phyloP scores from a whole-genome alignment of 2,113 vertebrate species.

The Cochlearius cochlearius region DNA sequence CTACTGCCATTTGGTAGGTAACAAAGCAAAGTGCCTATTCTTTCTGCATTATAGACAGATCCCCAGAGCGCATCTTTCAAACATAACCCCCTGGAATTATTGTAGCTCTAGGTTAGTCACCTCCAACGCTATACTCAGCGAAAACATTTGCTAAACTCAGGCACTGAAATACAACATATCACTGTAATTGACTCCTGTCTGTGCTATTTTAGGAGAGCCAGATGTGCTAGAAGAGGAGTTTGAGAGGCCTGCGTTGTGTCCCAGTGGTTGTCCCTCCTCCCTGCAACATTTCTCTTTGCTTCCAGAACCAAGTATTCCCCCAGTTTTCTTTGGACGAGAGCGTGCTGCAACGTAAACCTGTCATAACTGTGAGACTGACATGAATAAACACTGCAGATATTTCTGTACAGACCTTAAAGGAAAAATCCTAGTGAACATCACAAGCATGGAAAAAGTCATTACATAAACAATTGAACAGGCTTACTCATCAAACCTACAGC shows the following conservation, averaged over 20 bases:
- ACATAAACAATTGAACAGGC: not conserved
- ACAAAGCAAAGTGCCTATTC: not conserved
- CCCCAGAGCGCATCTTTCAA: not conserved
- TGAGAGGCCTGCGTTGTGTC: not conserved
- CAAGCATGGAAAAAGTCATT: not conserved
- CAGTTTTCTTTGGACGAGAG: not conserved
- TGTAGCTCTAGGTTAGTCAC: not conserved
- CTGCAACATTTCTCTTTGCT: not conserved
- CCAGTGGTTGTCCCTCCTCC: not conserved
- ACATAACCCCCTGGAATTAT: not conserved
- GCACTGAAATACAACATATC: not conserved
- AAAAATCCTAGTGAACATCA: not conserved
- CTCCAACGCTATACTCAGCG: not conserved
- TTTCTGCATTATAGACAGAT: not conserved
- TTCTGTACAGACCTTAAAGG: not conserved
- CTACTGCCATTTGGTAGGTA: not conserved
- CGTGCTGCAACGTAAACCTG: not conserved
- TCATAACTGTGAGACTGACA: conserved; percentile 6
- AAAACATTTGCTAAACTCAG: not conserved
- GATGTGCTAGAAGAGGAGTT: not conserved
- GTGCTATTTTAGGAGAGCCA: not conserved
- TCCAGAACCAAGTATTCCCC: not conserved
- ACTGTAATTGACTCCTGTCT: not conserved
- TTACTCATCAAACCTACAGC: not conserved
- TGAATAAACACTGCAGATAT: conserved; percentile 26